Conservation (phyloP, 2,797 vertebrate species). For the Momotus momota region DNA sequence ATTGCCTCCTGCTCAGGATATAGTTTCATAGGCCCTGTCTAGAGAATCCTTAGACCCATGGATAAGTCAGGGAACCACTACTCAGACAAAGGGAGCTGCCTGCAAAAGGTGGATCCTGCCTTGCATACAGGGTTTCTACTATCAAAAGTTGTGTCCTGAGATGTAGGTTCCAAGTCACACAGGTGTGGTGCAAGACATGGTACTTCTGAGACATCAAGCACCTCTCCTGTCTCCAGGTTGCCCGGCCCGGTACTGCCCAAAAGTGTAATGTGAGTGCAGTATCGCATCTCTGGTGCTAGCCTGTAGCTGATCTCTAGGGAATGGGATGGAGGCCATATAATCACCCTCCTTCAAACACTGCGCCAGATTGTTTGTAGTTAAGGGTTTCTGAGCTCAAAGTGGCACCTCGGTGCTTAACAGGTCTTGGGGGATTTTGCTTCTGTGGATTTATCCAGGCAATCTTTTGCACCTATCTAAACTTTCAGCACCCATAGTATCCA, state of each 20-base stretch:
- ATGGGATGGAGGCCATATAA: not conserved
- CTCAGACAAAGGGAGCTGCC: not conserved
- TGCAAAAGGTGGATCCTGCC: not conserved
- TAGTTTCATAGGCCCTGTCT: not conserved
- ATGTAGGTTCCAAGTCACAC: not conserved
- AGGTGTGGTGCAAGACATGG: not conserved
- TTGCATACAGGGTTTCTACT: not conserved
- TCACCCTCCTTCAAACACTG: not conserved
- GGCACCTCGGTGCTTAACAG: not conserved
- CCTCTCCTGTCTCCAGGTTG: not conserved
- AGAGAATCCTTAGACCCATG: not conserved
- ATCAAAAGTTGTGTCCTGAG: rapidly evolving
- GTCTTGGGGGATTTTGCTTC: not conserved
- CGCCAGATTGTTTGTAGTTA: not conserved
- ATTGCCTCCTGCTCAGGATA: not conserved
- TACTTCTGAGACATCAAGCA: not conserved
- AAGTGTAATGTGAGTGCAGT: not conserved
- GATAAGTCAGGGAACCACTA: not conserved
- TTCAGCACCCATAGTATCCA: not conserved
- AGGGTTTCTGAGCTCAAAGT: not conserved
- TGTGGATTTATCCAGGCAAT: not conserved
- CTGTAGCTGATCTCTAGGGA: not conserved
- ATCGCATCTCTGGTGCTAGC: not conserved
- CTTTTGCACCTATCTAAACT: not conserved
- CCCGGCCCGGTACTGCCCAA: not conserved